Conservation (phyloP, 2,797 vertebrate species). For the Aphelocoma californica region DNA sequence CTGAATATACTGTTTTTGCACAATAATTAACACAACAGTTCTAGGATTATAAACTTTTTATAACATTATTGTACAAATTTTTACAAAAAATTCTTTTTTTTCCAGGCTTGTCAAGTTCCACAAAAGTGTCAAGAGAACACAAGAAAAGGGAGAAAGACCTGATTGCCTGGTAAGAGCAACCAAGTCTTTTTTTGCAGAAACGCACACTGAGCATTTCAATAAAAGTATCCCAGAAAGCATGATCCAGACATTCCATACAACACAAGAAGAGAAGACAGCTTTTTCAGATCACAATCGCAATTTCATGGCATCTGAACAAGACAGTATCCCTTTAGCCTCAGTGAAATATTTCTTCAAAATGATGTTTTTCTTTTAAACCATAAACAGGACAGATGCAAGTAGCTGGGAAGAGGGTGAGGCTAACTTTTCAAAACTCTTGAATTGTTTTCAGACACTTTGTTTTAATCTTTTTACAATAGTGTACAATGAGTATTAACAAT, state of each 20-base stretch:
- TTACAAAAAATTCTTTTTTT: slow-evolving; percentile 89
- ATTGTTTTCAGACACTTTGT: slow-evolving; percentile 57
- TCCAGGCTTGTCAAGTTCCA: slow-evolving; percentile 91
- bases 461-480: slow-evolving; percentile 71
- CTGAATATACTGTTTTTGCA: slow-evolving; percentile 98
- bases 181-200: slow-evolving; percentile 74
- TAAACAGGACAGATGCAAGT: slow-evolving; percentile 52
- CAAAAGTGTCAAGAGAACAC: slow-evolving; percentile 96
- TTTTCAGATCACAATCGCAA: slow-evolving; percentile 77
- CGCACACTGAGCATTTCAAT: slow-evolving; percentile 80
- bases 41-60: slow-evolving; percentile 92
- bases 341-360: slow-evolving; percentile 62
- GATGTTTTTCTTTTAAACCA: slow-evolving; percentile 40
- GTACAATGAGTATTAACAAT: slow-evolving; percentile 74
- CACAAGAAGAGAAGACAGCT: slow-evolving; percentile 71
- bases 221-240: slow-evolving; percentile 83
- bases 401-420: slow-evolving; percentile 43
- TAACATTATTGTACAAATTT: slow-evolving; percentile 98
- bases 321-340: slow-evolving; percentile 70
- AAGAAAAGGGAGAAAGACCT: slow-evolving; percentile 84
- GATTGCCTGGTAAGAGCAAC: slow-evolving; percentile 71
- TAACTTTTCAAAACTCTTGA: slow-evolving; percentile 52
- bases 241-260: slow-evolving; percentile 79
- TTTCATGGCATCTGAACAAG: slow-evolving; percentile 72
- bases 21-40: slow-evolving; percentile 91